Base-by-base conservation (phyloP, 92 coral and sea anemone species). In the Muricea muricata region DNA sequence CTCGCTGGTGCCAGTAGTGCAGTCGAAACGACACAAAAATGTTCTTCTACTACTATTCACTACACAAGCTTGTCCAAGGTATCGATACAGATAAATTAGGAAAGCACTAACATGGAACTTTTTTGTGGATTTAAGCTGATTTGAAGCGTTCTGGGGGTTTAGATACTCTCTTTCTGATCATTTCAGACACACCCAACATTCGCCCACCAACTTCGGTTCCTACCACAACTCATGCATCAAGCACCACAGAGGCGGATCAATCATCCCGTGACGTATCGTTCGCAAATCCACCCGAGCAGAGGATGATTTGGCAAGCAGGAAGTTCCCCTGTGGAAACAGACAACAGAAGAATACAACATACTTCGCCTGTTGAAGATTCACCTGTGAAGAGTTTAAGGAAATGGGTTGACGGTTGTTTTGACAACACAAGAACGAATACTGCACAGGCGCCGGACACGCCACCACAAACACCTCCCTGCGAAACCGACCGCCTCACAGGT, bases 381-480 rank as follows among this genome's bases (percentile, higher is more conserved):
- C 99, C 99, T 0, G 99, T 97, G 26, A 97, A 97, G 78, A 97
- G 99, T 83, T 89, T 97, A 45, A 45, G 99, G 82, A 93, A 92
- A 75, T 97, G 99, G 99, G 99, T 97, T 23, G 99, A 97, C 88
- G 99, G 99, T 4, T 97, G 99, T 67, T 97, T 97, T 67, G 92
- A 97, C 85, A 85, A 86, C 11, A 75, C 91, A 45, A 39, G 87
- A 34, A 85, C 88, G 50, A 84, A 91, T 23, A 82, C 52, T 6
- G 41, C 35, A 24, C 87, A 63, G 24, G 88, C 47, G 2, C 48
- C 91, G n/a, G 96, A 93, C 23, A 92, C 97, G 1, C 98, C 97
- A 11, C 99, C 99, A 4, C 87, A 94, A 11, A 93, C 97, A 57
- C 98, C 98, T 25, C 91, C 95, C 3, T 32, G 55, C 39, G 71